These are phyloP conservation scores for Valencia hispanica DNA, from an alignment of 2,797 vertebrate genomes.

Conservation along the genomic window DNA sequence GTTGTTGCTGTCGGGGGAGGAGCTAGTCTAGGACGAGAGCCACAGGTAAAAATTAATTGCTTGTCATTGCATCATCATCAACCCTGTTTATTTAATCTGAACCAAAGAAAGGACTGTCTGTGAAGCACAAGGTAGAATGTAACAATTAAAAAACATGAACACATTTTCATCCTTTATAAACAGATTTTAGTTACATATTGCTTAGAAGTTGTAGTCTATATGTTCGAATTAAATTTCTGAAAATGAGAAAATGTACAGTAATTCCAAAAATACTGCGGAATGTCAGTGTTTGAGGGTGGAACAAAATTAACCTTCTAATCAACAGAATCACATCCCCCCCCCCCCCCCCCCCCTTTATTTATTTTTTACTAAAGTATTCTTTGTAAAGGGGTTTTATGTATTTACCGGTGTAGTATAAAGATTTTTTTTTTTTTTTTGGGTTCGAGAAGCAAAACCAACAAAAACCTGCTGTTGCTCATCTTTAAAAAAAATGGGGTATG, in stretches of 20 bases:
- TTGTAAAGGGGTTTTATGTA: no score
- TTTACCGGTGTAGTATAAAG: no score
- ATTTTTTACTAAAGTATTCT: background rate
- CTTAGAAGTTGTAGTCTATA: background rate
- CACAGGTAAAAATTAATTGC: slow-evolving; percentile 82
- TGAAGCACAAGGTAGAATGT: background rate
- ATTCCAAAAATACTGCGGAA: background rate
- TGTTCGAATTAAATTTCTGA: no score
- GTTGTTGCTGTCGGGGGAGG: slow-evolving; percentile 93
- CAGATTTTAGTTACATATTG: background rate
- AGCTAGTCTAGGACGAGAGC: slow-evolving; percentile 90
- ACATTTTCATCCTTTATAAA: background rate
- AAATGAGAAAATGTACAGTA: background rate
- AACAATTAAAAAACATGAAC: background rate
- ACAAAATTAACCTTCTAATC: background rate
- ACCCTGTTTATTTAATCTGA: slow-evolving; percentile 7
- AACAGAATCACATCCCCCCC: background rate
- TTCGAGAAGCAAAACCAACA: background rate
- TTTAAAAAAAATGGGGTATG: background rate
- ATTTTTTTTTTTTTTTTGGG: no score
- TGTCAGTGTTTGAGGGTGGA: background rate
- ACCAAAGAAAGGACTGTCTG: background rate
- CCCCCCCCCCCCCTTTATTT: no score
- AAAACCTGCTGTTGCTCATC: no score
- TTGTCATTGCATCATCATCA: slow-evolving; percentile 32